These are phyloP conservation scores for Zosterops lateralis DNA, from an alignment of 2,113 vertebrate genomes.

Conservation along the genomic window DNA sequence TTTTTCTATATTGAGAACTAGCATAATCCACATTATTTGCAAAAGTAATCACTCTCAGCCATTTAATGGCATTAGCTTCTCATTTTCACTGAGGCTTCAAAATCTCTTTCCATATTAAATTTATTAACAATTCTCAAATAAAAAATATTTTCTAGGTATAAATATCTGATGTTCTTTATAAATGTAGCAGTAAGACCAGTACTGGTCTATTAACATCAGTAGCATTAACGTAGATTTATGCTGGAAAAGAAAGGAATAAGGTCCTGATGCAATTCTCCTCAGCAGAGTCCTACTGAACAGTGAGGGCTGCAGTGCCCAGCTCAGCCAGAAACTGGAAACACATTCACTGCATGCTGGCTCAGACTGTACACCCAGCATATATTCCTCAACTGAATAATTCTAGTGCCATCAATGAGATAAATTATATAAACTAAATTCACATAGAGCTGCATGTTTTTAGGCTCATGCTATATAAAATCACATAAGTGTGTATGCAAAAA, in stretches of 20 bases:
- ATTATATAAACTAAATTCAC: neutral
- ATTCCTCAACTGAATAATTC: neutral
- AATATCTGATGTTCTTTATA: neutral
- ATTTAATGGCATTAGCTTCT: slow-evolving; percentile 48
- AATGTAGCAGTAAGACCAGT: neutral
- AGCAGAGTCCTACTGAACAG: neutral
- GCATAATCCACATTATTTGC: slow-evolving; percentile 46
- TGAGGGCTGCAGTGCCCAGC: neutral
- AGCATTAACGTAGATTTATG: neutral
- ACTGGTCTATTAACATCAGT: neutral
- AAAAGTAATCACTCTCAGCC: slow-evolving; percentile 40
- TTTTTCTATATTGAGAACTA: slow-evolving; percentile 54
- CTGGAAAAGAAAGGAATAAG: neutral
- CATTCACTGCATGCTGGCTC: neutral
- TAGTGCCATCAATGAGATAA: neutral
- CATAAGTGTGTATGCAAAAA: neutral
- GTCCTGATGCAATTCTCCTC: neutral
- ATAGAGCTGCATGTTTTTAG: neutral
- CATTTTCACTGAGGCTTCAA: slow-evolving; percentile 2
- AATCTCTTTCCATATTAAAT: slow-evolving; percentile 6
- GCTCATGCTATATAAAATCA: neutral
- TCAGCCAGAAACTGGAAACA: neutral
- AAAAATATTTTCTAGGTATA: neutral
- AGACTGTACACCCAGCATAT: neutral
- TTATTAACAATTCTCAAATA: neutral